These are phyloP conservation scores for Sebastes melanostomus DNA, from an alignment of 2,797 vertebrate species.

Conservation along the genomic window DNA sequence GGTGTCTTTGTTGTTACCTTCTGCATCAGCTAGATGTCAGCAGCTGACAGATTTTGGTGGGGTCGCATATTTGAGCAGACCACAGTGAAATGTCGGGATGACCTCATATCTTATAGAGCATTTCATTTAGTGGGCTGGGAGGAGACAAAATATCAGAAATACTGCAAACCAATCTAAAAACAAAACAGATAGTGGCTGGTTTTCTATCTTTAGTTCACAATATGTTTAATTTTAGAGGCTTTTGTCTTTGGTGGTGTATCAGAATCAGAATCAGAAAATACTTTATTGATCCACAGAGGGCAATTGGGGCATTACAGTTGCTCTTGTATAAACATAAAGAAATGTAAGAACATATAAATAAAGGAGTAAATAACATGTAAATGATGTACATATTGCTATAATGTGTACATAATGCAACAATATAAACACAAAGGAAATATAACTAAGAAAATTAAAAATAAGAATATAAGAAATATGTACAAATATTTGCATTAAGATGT, in stretches of 20 bases:
- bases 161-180: background rate
- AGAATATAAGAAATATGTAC: no score
- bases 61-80: background rate
- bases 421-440: no score
- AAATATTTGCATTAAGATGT: no score
- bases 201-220: background rate
- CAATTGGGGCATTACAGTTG: no score
- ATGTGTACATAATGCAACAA: no score
- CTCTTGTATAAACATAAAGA: no score
- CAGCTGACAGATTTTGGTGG: slow-evolving; percentile 47
- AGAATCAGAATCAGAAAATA: no score
- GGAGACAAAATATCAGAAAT: background rate
- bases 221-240: background rate
- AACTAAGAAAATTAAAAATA: no score
- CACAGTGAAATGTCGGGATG: background rate
- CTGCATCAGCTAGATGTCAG: slow-evolving; percentile 79
- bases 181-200: background rate
- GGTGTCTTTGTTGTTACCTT: slow-evolving; percentile 48
- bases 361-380: no score
- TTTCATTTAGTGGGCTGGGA: background rate
- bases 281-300: no score
- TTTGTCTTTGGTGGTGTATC: background rate
- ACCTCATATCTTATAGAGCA: slow-evolving; percentile 4
- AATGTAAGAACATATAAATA: no score
- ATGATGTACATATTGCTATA: no score